Percentiles rank a stretch among this genome's conserved stretches.
Evolutionary conservation across 1,140 invertebrate genomes (phyloP).

Genomic region (Drosophila nikananu): DNA sequence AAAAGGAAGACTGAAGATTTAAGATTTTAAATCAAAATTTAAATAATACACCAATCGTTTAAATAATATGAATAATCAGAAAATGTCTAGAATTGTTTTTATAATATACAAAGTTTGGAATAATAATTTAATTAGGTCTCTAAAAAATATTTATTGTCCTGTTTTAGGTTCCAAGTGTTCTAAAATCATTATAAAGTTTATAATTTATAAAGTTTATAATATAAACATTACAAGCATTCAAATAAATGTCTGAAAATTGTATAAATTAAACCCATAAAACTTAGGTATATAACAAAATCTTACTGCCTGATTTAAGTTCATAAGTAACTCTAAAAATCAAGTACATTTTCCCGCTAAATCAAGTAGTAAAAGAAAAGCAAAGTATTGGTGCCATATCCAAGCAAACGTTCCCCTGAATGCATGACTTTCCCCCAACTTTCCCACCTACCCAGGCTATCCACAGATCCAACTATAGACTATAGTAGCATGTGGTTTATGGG

Average conservation of each 20-base stretch:
- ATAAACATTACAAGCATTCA: too few species aligned
- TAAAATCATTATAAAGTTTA: too few species aligned
- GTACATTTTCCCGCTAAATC: neutral
- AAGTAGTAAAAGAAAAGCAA: neutral
- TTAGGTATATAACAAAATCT: neutral
- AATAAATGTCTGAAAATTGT: neutral
- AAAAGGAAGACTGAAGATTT: neutral
- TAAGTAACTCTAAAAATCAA: neutral
- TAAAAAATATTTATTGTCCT: too few species aligned
- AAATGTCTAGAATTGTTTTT: neutral
- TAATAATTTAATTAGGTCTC: too few species aligned
- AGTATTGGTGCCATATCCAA: conserved; percentile 8
- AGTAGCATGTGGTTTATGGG: conserved; percentile 27
- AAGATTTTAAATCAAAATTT: neutral
- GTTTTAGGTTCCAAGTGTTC: too few species aligned
- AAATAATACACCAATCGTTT: neutral
- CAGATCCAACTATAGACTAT: neutral
- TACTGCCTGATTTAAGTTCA: neutral
- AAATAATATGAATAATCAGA: neutral
- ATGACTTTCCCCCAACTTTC: neutral
- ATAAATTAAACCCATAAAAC: neutral
- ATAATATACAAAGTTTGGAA: neutral
- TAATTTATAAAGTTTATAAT: too few species aligned
- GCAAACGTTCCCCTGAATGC: conserved; percentile 7
- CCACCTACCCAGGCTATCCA: neutral